Evolutionary conservation across 2,888 invertebrate species (phyloP).

Genomic region (Helobdella robusta): DNA sequence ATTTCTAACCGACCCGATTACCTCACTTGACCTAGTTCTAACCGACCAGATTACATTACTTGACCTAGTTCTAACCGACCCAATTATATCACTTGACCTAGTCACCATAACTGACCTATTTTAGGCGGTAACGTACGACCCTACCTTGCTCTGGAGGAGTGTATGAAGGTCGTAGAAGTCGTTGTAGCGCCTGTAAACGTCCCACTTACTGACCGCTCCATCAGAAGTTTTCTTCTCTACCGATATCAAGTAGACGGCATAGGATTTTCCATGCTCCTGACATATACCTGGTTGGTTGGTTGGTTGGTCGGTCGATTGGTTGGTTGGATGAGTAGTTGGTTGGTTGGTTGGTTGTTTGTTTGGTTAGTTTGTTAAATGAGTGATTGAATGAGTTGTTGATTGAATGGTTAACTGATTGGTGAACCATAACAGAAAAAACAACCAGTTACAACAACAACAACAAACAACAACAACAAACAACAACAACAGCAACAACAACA

Average conservation of each 20-base stretch:
- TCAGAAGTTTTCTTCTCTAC: slow-evolving; percentile 57
- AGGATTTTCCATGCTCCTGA: slow-evolving; percentile 63
- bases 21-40: too few relatives aligned
- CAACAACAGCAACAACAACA: neutral
- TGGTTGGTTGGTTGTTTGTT: too few relatives aligned
- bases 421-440: too few relatives aligned
- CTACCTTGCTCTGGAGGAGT: slow-evolving; percentile 59
- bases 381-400: too few relatives aligned
- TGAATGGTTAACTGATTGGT: too few relatives aligned
- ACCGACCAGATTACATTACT: too few relatives aligned
- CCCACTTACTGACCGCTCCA: slow-evolving; percentile 65
- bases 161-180: slow-evolving; percentile 83
- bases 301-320: too few relatives aligned
- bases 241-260: slow-evolving; percentile 77
- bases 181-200: slow-evolving; percentile 81
- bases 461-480: neutral
- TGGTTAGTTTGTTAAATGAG: too few relatives aligned
- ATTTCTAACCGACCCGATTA: too few relatives aligned
- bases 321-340: too few relatives aligned
- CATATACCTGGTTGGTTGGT: slow-evolving; percentile 35
- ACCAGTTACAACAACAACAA: neutral
- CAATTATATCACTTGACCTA: neutral
- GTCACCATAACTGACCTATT: neutral
- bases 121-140: slow-evolving; percentile 20
- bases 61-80: too few relatives aligned